These are phyloP conservation scores for Plutomurus gul DNA, from an alignment of 1,140 invertebrate species.

Conservation along the genomic window DNA sequence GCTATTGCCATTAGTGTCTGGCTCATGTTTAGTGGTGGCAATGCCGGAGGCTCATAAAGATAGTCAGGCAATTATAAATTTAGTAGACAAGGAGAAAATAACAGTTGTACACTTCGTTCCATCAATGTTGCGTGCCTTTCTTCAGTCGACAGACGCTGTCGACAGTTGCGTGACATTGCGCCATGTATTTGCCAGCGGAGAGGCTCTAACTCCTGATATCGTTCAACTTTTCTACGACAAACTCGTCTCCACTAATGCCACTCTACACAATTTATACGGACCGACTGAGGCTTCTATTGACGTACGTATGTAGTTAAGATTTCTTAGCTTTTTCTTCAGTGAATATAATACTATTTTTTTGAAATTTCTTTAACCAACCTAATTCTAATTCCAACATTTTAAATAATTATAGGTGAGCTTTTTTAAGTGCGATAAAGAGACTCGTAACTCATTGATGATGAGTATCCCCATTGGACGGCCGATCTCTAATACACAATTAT, in stretches of 20 bases:
- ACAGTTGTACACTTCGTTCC: constrained; percentile 14
- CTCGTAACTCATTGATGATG: neutral
- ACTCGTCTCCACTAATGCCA: neutral
- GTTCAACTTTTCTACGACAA: neutral
- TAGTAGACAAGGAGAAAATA: neutral
- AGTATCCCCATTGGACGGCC: constrained; percentile 23
- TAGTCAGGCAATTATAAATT: neutral
- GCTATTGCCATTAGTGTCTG: neutral
- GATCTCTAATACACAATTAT: constrained; percentile 4
- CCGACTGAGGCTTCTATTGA: constrained; percentile 32
- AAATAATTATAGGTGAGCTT: too few relatives aligned
- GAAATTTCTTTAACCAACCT: too few relatives aligned
- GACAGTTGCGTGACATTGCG: neutral
- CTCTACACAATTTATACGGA: constrained; percentile 26
- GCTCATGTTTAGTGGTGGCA: neutral
- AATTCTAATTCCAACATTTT: too few relatives aligned
- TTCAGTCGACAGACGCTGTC: neutral
- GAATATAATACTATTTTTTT: too few relatives aligned
- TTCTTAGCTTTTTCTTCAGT: too few relatives aligned
- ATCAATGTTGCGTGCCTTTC: constrained; percentile 1
- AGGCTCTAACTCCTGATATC: neutral
- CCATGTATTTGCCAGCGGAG: constrained; percentile 1
- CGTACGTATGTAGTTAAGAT: neutral
- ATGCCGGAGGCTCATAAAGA: neutral
- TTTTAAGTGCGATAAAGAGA: neutral